Evolutionary conservation across 2,888 invertebrate species (phyloP).

Genomic region (Agrotis exclamationis): DNA sequence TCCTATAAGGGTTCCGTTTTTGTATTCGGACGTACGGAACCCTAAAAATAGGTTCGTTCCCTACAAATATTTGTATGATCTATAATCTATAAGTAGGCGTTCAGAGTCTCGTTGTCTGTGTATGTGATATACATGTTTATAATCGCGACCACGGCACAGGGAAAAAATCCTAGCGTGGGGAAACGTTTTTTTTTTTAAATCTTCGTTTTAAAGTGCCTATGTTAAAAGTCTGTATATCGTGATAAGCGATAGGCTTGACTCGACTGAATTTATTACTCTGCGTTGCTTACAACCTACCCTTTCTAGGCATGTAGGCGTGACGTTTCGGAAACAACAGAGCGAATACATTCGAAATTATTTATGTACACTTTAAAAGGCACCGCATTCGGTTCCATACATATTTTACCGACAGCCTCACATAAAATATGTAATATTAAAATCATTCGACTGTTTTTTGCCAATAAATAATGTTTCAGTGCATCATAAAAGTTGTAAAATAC

Average conservation of each 20-base stretch:
- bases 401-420: conserved; percentile 44
- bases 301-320: conserved; percentile 12
- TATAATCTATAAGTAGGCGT: too few relatives aligned
- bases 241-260: not conserved
- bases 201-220: not conserved
- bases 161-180: too few relatives aligned
- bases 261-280: conserved; percentile 15
- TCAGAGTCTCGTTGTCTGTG: too few relatives aligned
- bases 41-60: too few relatives aligned
- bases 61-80: too few relatives aligned
- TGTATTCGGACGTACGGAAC: too few relatives aligned
- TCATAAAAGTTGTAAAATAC: conserved; percentile 30
- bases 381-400: conserved; percentile 47
- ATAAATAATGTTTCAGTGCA: conserved; percentile 41
- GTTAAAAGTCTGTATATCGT: not conserved
- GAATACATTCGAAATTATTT: conserved; percentile 52
- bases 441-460: conserved; percentile 29
- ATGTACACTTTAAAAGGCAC: conserved; percentile 56
- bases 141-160: too few relatives aligned
- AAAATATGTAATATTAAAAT: conserved; percentile 57
- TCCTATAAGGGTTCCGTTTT: too few relatives aligned
- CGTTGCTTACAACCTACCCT: conserved; percentile 13
- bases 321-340: conserved; percentile 39
- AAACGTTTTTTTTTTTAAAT: too few relatives aligned
- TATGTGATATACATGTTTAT: too few relatives aligned